A percentile compares a stretch with the other conserved stretches of the same genome.
phyloP scores from a whole-genome alignment of 1,140 invertebrate genomes.

The Gonioctena quinquepunctata region DNA sequence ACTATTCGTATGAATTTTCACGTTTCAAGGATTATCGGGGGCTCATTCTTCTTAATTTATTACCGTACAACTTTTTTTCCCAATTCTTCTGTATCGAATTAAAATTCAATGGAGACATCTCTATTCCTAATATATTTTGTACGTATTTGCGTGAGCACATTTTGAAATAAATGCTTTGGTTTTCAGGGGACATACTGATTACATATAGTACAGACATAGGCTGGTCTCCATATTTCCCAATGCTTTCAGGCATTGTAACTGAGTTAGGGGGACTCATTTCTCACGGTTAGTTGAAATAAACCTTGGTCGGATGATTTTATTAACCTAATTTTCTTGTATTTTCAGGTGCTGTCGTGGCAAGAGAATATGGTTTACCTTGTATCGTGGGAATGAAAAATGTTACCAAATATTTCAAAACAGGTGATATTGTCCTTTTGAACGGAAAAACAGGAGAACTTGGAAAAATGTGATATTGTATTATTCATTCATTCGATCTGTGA shows the following conservation, averaged over 20 bases:
- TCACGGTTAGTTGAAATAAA: constrained; percentile 66
- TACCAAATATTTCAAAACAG: constrained; percentile 71
- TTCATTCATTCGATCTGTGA: no score
- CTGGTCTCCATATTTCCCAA: constrained; percentile 86
- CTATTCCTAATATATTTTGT: no score
- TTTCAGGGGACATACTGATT: constrained; percentile 75
- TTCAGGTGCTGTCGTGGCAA: constrained; percentile 81
- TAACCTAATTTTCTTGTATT: constrained; percentile 8
- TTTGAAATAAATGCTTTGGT: no score
- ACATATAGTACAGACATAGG: constrained; percentile 81
- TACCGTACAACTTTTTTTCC: no score
- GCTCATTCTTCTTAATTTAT: no score
- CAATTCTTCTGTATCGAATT: no score
- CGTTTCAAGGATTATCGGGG: no score
- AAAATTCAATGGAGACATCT: no score
- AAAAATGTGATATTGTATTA: constrained; percentile 28
- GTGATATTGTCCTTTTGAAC: constrained; percentile 60
- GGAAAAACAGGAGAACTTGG: constrained; percentile 44
- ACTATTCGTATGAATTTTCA: no score
- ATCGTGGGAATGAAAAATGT: constrained; percentile 74
- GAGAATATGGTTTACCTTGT: constrained; percentile 85
- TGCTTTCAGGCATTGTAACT: constrained; percentile 79
- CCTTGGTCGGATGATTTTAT: no score
- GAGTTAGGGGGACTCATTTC: constrained; percentile 85
- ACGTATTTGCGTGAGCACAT: no score